Evolutionary conservation across 1,140 invertebrate genomes (phyloP), one percentile per base, ranked within the genome.

Genomic region (Radopholus similis): DNA sequence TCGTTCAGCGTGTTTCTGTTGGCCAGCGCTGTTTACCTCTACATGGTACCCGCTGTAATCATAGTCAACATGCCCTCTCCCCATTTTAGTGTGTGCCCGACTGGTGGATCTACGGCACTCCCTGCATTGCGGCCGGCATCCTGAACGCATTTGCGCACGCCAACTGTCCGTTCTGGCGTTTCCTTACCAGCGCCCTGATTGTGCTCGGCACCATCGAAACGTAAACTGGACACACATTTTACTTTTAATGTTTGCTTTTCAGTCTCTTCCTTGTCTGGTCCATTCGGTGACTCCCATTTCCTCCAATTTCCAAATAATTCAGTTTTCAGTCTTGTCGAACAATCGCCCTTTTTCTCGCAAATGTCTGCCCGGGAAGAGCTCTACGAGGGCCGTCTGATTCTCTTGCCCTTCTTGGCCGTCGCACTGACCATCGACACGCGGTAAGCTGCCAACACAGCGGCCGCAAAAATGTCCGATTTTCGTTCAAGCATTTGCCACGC

Each of bases 261-360:
- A 62, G 59, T 2, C 8, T 49, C n/a, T 62, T 62, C 23, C 59
- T 62, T 42, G 59, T 62, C 4, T 62, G 59, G 59, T 62, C 59
- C 21, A 62, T 62, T 21, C 42, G 59, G 59, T 62, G 21, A 40
- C 23, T 32, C n/a, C 18, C 34, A 42, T 11, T 42, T 42, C 11
- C 18, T 1, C 38, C 18, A 42, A 18, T 13, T 11, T 42, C 38
- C 38, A 18, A 2, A 42, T 1, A 18, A 42, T 42, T n/a, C 1
- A 42, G 38, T 13, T 42, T 2, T 28, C 9, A 62, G 59, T 11
- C 59, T 62, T 28, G 59, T 62, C 30, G 59, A 62, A 42, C n/a
- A 26, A 42, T 62, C 59, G 0, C 32, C 21, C 8, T 62, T 62
- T 15, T 30, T 62, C 28, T 42, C 11, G 21, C 37, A 62, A 23